Evolutionary conservation across 2,113 vertebrate genomes (phyloP), one percentile per base, ranked within the genome.

Genomic region (Gopherus evgoodei): DNA sequence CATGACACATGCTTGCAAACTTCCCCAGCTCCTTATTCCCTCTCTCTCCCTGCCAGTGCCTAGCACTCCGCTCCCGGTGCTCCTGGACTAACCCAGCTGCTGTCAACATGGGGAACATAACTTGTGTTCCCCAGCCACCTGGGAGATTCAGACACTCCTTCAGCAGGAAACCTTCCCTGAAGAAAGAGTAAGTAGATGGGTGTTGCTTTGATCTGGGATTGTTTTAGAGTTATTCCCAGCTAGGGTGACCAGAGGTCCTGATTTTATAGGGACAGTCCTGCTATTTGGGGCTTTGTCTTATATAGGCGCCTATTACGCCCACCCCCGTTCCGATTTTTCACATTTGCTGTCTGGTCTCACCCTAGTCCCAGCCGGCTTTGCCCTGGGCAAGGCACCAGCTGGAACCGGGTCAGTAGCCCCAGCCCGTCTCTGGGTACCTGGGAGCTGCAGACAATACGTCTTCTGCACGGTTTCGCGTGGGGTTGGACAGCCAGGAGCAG

Each of bases 101-200:
- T 25, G 13, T 57, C 52, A 35, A 35, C 72, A 98, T 98, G 98
- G 98, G 98, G 95, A 98, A 98, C 96, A 94, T 96, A 27, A 88
- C 98, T 10, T 98, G 98, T 0, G 94, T 98, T 14, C 98, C 98
- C 2, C 98, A 98, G 95, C 89, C 98, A 1, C 97, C 98, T 3
- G 96, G 97, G 9, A 86, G 97, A 50, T 90, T 98, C 89, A 35
- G 98, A 16, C 79, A 96, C 62, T 98, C 98, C 12, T 98, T 98
- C 94, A 95, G 98, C 53, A 97, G 98, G 92, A 98, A 98, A 16
- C 62, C 97, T 24, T 98, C 98, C 0, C 94, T 98, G 83, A 98
- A 97, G 50, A 98, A 97, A 86, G 98, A 97, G 98, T 98, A 94
- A 98, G 98, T 94, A 44, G 3, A 0, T 3, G 75, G 47, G 31